These are phyloP conservation scores for Pongo pygmaeus DNA, from an alignment of 2,113 vertebrate species.

Conservation along the genomic window DNA sequence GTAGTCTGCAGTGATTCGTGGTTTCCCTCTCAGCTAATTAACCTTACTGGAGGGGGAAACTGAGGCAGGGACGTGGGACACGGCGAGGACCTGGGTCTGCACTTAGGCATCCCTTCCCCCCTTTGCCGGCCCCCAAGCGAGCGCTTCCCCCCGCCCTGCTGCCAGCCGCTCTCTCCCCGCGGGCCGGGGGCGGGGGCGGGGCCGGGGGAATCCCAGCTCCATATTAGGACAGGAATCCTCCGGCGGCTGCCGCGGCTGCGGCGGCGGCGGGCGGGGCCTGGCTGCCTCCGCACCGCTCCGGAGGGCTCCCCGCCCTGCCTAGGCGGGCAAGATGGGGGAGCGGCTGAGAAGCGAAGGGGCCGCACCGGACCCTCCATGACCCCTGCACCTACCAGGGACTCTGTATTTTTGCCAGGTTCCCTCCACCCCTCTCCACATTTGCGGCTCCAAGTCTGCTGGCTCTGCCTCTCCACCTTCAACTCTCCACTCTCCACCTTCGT, in stretches of 20 bases:
- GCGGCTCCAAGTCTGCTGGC: rapidly evolving
- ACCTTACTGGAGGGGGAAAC: conserved; percentile 28
- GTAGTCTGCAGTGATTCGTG: neutral
- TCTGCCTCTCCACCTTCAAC: neutral
- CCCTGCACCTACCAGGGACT: conserved; percentile 11
- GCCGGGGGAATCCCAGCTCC: conserved; percentile 79
- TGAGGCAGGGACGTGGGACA: conserved; percentile 51
- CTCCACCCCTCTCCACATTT: neutral
- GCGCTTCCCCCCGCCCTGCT: neutral
- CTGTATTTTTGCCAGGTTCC: neutral
- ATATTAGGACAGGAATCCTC: conserved; percentile 81
- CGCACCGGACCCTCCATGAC: neutral
- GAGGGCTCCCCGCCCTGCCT: conserved; percentile 54
- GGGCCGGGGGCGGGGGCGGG: conserved; percentile 79
- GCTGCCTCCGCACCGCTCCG: conserved; percentile 54
- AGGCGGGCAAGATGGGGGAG: neutral
- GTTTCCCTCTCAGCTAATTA: neutral
- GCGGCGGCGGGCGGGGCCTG: conserved; percentile 69
- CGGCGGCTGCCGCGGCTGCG: conserved; percentile 47
- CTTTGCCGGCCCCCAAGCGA: neutral
- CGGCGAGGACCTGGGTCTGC: neutral
- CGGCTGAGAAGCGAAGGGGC: neutral
- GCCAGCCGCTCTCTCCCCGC: neutral
- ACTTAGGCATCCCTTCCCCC: neutral
- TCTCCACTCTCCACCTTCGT: neutral